Conservation (phyloP, 2,797 vertebrate species). For the Telmatherina bonti region DNA sequence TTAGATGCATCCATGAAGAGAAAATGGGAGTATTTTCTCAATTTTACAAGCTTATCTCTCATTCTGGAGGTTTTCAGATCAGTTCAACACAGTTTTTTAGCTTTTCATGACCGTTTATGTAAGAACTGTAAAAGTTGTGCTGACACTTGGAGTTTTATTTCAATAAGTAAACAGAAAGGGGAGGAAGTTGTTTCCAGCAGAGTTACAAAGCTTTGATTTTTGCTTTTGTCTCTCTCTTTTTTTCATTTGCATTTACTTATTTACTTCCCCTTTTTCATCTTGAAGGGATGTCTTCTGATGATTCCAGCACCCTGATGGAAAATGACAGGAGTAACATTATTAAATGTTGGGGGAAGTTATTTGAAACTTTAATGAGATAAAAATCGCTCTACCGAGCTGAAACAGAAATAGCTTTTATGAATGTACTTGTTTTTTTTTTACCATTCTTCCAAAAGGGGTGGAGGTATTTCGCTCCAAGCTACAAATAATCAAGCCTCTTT, state of each 20-base stretch:
- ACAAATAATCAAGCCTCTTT: slow-evolving; percentile 7
- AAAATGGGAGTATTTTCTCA: slow-evolving; percentile 53
- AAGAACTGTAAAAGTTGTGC: background rate
- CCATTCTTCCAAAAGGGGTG: background rate
- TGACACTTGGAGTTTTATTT: background rate
- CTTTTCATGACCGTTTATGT: slow-evolving; percentile 40
- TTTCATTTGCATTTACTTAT: background rate
- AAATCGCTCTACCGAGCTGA: background rate
- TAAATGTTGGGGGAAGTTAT: background rate
- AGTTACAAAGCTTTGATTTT: background rate
- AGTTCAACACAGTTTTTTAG: slow-evolving; percentile 27
- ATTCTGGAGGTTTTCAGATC: slow-evolving; percentile 45
- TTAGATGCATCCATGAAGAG: slow-evolving; percentile 60
- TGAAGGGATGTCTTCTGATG: background rate
- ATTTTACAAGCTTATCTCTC: slow-evolving; percentile 48
- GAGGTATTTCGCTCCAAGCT: background rate
- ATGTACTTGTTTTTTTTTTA: background rate
- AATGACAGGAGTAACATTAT: background rate
- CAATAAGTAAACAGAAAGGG: slow-evolving; percentile 20
- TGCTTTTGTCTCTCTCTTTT: background rate
- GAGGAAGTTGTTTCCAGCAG: slow-evolving; percentile 3
- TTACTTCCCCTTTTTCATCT: background rate
- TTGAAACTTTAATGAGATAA: slow-evolving; percentile 5
- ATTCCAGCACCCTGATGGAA: background rate
- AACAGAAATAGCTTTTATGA: background rate